These are phyloP conservation scores for Apteryx owenii DNA, from an alignment of 2,113 vertebrate species.

Conservation along the genomic window DNA sequence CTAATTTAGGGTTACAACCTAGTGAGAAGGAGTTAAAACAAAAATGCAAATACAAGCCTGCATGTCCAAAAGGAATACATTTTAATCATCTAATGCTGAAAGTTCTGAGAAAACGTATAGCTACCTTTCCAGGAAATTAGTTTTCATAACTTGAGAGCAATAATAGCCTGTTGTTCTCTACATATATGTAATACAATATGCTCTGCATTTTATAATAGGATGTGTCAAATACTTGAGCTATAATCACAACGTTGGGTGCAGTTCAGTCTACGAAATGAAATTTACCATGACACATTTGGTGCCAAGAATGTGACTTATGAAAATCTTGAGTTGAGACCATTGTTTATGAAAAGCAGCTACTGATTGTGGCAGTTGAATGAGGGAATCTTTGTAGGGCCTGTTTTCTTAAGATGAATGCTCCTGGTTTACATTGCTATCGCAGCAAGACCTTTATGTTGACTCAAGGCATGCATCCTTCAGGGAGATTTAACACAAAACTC, in stretches of 20 bases:
- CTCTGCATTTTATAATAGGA: background rate
- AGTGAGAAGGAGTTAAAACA: background rate
- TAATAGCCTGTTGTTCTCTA: background rate
- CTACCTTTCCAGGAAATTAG: background rate
- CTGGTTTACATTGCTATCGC: background rate
- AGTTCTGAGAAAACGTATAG: background rate
- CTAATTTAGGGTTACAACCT: background rate
- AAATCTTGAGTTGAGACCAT: background rate
- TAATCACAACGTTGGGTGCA: background rate
- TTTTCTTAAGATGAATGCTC: background rate
- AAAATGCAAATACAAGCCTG: background rate
- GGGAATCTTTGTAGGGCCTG: background rate
- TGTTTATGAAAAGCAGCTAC: background rate
- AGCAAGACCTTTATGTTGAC: background rate
- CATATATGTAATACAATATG: accelerated
- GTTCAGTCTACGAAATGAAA: background rate
- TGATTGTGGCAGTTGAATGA: background rate
- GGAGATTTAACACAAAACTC: background rate
- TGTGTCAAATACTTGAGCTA: background rate
- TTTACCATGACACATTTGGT: background rate
- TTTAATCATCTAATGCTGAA: background rate
- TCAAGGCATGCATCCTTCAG: background rate
- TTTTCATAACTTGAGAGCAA: background rate
- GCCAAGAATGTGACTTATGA: background rate
- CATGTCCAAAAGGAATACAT: background rate